These are phyloP conservation scores for Apantesis nais DNA, from an alignment of 2,888 invertebrate species.

Conservation along the genomic window DNA sequence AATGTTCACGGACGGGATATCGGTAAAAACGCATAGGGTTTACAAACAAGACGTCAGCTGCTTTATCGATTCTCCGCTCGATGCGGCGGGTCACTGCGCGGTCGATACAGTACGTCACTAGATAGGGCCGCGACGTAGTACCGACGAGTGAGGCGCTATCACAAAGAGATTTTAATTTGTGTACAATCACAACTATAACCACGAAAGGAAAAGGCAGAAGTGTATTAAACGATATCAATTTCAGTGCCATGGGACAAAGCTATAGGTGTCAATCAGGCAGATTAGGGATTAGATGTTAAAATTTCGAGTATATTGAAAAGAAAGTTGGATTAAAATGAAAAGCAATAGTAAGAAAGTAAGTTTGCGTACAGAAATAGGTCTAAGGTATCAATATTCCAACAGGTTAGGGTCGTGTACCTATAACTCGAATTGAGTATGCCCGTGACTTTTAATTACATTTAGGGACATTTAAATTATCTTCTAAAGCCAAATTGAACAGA, in stretches of 20 bases:
- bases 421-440: not conserved
- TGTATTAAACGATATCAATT: not conserved
- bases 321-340: not conserved
- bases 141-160: not conserved
- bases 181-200: not conserved
- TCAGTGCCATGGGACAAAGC: not conserved
- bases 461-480: not conserved
- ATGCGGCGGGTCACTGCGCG: conserved; percentile 46
- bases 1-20: conserved; percentile 27
- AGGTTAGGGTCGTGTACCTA: not conserved
- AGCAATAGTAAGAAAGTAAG: not conserved
- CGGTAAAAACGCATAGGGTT: conserved; percentile 48
- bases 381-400: not conserved
- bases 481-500: not conserved
- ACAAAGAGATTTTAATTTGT: not conserved
- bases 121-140: conserved; percentile 2
- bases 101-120: conserved; percentile 45
- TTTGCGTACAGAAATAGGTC: too few relatives aligned
- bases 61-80: conserved; percentile 54
- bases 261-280: not conserved
- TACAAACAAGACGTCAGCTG: conserved; percentile 55
- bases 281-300: not conserved
- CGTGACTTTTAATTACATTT: not conserved
- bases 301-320: not conserved
- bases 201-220: not conserved